A percentile compares a stretch with the other conserved stretches of the same genome.
phyloP scores from a whole-genome alignment of 1,140 invertebrate genomes.

The Sogatella furcifera region DNA sequence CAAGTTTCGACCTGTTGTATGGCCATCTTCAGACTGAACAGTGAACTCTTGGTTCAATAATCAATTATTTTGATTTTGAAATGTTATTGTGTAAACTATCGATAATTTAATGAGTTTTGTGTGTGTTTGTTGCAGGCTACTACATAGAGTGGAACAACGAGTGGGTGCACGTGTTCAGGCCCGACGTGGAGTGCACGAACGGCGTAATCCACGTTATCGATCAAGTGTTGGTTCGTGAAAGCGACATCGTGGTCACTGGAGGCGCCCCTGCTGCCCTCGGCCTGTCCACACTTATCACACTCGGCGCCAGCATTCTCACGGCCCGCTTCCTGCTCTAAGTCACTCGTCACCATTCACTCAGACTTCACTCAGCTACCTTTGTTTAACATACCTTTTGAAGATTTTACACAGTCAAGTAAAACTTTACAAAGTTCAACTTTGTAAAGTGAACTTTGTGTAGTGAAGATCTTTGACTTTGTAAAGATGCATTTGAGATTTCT shows the following conservation, averaged over 20 bases:
- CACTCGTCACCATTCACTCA: not conserved
- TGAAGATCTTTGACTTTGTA: too few relatives aligned
- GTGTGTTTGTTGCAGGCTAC: slow-evolving; percentile 46
- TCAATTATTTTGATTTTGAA: too few relatives aligned
- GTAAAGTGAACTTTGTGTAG: too few relatives aligned
- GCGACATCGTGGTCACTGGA: slow-evolving; percentile 66
- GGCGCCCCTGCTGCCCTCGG: not conserved
- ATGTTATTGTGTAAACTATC: not conserved
- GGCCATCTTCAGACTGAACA: too few relatives aligned
- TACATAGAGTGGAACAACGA: slow-evolving; percentile 71
- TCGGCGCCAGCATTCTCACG: not conserved
- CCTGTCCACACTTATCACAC: not conserved
- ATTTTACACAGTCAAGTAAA: too few relatives aligned
- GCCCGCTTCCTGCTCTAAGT: slow-evolving; percentile 8
- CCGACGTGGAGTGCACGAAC: slow-evolving; percentile 85
- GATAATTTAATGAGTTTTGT: not conserved
- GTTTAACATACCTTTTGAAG: too few relatives aligned
- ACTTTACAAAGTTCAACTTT: too few relatives aligned
- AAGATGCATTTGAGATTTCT: too few relatives aligned
- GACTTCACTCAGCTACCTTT: too few relatives aligned
- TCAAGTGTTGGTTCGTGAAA: slow-evolving; percentile 64
- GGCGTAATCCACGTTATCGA: slow-evolving; percentile 90
- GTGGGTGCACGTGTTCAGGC: slow-evolving; percentile 65
- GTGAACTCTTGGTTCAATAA: too few relatives aligned
- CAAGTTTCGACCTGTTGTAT: too few relatives aligned